These are phyloP conservation scores for Isurus oxyrinchus DNA, from an alignment of 2,113 vertebrate genomes.

Conservation along the genomic window DNA sequence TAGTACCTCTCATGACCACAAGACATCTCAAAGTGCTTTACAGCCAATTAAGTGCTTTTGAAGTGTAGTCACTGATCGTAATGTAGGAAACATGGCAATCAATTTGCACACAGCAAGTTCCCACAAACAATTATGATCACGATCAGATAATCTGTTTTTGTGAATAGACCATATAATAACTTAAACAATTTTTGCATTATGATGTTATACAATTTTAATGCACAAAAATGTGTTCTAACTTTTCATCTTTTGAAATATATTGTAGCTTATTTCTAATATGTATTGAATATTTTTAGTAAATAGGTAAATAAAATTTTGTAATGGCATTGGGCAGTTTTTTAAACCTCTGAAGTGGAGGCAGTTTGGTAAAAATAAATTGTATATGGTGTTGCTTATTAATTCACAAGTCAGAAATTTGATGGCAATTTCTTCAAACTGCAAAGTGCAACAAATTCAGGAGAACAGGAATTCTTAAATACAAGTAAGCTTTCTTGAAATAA, in stretches of 20 bases:
- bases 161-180: neutral
- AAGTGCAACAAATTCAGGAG: constrained; percentile 19
- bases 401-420: neutral
- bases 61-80: neutral
- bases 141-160: neutral
- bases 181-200: neutral
- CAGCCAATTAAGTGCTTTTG: neutral
- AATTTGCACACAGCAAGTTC: neutral
- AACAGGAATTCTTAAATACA: neutral
- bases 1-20: neutral
- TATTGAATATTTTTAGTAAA: neutral
- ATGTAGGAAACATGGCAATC: neutral
- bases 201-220: neutral
- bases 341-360: neutral
- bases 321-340: neutral
- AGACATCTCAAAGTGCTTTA: neutral
- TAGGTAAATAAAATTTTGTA: neutral
- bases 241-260: neutral
- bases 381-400: neutral
- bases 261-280: neutral
- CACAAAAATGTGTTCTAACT: neutral
- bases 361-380: neutral
- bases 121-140: neutral
- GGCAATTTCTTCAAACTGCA: neutral
- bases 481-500: neutral